A percentile compares a stretch with the other conserved stretches of the same genome.
These are phyloP conservation scores for Dyspetes luteomarginatus DNA, from an alignment of 2,888 invertebrate species.

Conservation along the genomic window DNA sequence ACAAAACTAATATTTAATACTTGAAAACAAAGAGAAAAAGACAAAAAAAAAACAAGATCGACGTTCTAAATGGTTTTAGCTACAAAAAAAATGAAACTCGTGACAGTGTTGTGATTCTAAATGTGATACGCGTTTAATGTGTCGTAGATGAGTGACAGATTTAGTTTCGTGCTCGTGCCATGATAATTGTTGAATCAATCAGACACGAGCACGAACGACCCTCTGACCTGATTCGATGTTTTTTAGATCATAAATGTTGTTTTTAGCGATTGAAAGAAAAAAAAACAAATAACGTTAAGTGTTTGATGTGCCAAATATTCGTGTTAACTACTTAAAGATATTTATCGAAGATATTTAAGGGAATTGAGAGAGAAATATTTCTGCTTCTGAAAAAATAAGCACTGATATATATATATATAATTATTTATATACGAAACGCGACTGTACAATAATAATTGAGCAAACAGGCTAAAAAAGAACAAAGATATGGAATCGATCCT, in stretches of 20 bases:
- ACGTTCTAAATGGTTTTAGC: slow-evolving; percentile 76
- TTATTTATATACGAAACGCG: slow-evolving; percentile 65
- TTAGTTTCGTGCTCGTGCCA: slow-evolving; percentile 37
- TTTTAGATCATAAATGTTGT: slow-evolving; percentile 45
- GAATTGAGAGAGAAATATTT: slow-evolving; percentile 56
- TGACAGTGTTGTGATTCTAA: slow-evolving; percentile 81
- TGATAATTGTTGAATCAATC: slow-evolving; percentile 33
- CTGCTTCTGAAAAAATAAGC: slow-evolving; percentile 53
- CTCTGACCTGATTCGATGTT: slow-evolving; percentile 49
- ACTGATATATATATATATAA: slow-evolving; percentile 58
- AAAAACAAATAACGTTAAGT: slow-evolving; percentile 68
- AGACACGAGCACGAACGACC: slow-evolving; percentile 46
- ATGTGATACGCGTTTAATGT: slow-evolving; percentile 79
- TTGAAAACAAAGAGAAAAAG: slow-evolving; percentile 40
- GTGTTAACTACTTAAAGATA: slow-evolving; percentile 80
- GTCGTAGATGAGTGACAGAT: slow-evolving; percentile 49
- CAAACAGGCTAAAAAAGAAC: slow-evolving; percentile 18
- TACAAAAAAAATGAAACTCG: slow-evolving; percentile 72
- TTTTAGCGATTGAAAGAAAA: slow-evolving; percentile 32
- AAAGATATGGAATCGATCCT: slow-evolving; percentile 6
- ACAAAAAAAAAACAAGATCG: slow-evolving; percentile 57
- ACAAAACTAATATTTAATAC: slow-evolving; percentile 74
- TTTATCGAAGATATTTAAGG: slow-evolving; percentile 72
- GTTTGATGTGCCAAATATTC: slow-evolving; percentile 82
- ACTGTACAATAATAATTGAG: slow-evolving; percentile 62